Conservation (phyloP, 2,888 invertebrate species). For the Meandrusa payeni region DNA sequence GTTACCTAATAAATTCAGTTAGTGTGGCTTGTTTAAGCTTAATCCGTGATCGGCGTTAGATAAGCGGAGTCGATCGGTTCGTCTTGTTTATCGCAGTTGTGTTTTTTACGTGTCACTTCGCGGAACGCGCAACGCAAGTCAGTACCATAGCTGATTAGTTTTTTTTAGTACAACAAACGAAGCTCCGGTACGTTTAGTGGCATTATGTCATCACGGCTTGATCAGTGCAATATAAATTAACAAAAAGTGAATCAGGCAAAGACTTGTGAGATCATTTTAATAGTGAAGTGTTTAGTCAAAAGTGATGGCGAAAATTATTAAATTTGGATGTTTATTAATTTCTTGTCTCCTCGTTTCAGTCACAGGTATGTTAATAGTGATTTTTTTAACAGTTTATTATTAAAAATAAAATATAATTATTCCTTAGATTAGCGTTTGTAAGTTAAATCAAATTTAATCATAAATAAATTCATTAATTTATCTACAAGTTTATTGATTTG, state of each 20-base stretch:
- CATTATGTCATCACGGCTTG: conserved; percentile 20
- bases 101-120: conserved; percentile 16
- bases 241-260: conserved; percentile 11
- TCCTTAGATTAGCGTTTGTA: too few relatives aligned
- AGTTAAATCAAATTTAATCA: too few relatives aligned
- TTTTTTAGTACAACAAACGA: conserved; percentile 17
- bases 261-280: neutral
- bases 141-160: conserved; percentile 12
- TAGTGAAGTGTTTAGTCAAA: neutral
- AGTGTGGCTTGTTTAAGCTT: conserved; percentile 4
- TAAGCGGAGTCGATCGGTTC: conserved; percentile 8
- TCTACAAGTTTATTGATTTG: too few relatives aligned
- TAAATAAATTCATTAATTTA: too few relatives aligned
- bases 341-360: conserved; percentile 4
- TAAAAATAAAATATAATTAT: too few relatives aligned
- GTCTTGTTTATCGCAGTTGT: neutral
- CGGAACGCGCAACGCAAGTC: conserved; percentile 6
- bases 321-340: neutral
- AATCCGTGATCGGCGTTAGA: conserved; percentile 16
- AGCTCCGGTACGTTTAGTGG: conserved; percentile 8
- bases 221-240: neutral
- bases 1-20: conserved; percentile 3
- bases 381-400: too few relatives aligned
- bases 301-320: conserved; percentile 4
- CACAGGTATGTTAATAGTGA: conserved; percentile 20